Conservation (phyloP, 2,797 vertebrate genomes). For the Limnodromus scolopaceus region DNA sequence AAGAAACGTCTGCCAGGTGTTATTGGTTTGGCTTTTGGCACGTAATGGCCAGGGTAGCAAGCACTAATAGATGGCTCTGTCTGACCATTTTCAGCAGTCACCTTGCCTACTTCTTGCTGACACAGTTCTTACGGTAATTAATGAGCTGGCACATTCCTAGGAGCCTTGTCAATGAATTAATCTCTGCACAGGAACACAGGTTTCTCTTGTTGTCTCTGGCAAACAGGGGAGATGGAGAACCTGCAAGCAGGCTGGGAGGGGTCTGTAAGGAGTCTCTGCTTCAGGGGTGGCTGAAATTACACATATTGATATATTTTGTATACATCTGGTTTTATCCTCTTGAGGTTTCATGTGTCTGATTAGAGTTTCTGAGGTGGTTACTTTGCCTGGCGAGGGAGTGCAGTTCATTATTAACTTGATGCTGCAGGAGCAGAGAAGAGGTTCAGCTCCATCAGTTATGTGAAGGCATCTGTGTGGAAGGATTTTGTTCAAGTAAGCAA, state of each 20-base stretch:
- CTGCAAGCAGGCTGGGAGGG: not conserved
- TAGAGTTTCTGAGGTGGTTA: not conserved
- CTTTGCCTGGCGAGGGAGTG: not conserved
- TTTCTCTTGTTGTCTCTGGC: slow-evolving; percentile 60
- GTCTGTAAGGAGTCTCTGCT: not conserved
- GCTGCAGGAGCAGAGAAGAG: not conserved
- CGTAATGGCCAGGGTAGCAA: not conserved
- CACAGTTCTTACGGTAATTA: slow-evolving; percentile 77
- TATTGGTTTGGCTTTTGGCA: slow-evolving; percentile 24
- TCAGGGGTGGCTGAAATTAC: not conserved
- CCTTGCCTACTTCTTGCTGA: slow-evolving; percentile 77
- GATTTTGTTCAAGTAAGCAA: not conserved
- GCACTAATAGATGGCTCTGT: slow-evolving; percentile 1
- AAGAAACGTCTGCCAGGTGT: not conserved
- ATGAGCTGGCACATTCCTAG: slow-evolving; percentile 74
- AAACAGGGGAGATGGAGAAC: slow-evolving; percentile 6
- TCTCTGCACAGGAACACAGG: slow-evolving; percentile 58
- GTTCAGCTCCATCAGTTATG: not conserved
- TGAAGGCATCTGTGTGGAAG: not conserved
- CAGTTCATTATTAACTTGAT: not conserved
- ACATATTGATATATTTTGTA: not conserved
- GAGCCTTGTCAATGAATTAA: slow-evolving; percentile 77
- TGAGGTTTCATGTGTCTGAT: not conserved
- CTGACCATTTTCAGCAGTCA: slow-evolving; percentile 70
- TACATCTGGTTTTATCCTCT: not conserved